Evolutionary conservation across 2,888 invertebrate species (phyloP), one percentile per base, ranked within the genome.

Genomic region (Pecten maximus): DNA sequence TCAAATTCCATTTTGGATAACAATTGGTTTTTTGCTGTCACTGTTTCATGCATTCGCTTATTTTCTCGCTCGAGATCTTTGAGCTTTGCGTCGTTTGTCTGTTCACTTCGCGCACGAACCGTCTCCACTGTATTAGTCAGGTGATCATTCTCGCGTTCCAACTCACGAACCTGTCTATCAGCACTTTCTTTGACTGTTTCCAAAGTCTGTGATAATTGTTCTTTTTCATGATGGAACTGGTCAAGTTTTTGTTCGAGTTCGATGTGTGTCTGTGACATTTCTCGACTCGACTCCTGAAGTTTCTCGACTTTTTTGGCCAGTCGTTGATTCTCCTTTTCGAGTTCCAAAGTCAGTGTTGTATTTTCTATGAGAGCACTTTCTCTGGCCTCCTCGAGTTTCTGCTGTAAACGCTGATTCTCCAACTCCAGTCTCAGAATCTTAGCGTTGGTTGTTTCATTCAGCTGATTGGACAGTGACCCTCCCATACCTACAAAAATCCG

Each of bases 361-460:
- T 98, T 98, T 96, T 99, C 98, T 93, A 98, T 98, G 95, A 98
- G 97, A 2, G 98, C 98, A 95, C 98, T 98, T 96, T 99, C 98
- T 96, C 98, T 98, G 87, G 98, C 97, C 91, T 98, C 98, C 94
- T 99, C 99, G n/a, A 98, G 97, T 44, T 98, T 98, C 91, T 96
- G 93, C 60, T 94, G 93, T 28, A 99, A 97, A 92, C 98, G 97
- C 94, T 98, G 98, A 97, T 99, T 99, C 97, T 99, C 99, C 93
- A 99, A 97, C 97, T 99, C 99, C 92, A 99, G 97, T 96, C 98
- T 98, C 87, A 99, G 97, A 40, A 98, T 98, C 94, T 98, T 97
- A 0, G 98, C 98, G 97, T 98, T 98, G 87, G 99, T 99, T 96
- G 98, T 99, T 95, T 98, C 99, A 39, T 98, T 98, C 91, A 99